phyloP scores from a whole-genome alignment of 2,113 vertebrate species.

The Spilogale gracilis region DNA sequence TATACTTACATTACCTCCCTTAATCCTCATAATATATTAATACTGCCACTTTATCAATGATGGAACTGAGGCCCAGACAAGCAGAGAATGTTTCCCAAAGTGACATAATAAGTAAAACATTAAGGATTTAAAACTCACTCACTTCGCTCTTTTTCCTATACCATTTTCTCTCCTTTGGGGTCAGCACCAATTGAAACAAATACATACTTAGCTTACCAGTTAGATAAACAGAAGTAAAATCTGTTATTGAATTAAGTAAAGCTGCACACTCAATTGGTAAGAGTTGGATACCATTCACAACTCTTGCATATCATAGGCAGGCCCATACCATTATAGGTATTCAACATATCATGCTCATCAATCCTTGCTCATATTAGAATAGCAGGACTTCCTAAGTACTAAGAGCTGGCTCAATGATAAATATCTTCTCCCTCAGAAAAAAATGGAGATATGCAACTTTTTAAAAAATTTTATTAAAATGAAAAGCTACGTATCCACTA shows the following conservation, averaged over 20 bases:
- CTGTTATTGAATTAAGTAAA: slow-evolving; percentile 16
- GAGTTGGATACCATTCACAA: not conserved
- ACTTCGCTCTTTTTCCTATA: not conserved
- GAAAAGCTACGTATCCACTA: not conserved
- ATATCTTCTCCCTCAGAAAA: not conserved
- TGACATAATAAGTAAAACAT: not conserved
- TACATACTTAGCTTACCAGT: not conserved
- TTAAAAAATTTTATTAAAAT: not conserved
- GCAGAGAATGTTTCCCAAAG: not conserved
- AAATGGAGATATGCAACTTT: not conserved
- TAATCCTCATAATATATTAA: slow-evolving; percentile 17
- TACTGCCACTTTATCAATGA: not conserved
- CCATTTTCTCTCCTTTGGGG: not conserved
- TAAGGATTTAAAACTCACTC: not conserved
- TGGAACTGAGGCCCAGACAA: not conserved
- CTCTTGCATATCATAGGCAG: not conserved
- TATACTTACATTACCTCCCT: not conserved
- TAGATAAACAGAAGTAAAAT: slow-evolving; percentile 33
- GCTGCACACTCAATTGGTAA: not conserved
- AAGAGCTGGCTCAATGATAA: not conserved
- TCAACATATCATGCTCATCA: not conserved
- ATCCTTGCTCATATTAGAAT: not conserved
- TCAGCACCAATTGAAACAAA: slow-evolving; percentile 27
- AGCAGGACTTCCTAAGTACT: not conserved
- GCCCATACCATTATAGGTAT: not conserved